A percentile compares a stretch with the other conserved stretches of the same genome.
Evolutionary conservation across 1,140 invertebrate genomes (phyloP).

Genomic region (Steinernema khuongi): DNA sequence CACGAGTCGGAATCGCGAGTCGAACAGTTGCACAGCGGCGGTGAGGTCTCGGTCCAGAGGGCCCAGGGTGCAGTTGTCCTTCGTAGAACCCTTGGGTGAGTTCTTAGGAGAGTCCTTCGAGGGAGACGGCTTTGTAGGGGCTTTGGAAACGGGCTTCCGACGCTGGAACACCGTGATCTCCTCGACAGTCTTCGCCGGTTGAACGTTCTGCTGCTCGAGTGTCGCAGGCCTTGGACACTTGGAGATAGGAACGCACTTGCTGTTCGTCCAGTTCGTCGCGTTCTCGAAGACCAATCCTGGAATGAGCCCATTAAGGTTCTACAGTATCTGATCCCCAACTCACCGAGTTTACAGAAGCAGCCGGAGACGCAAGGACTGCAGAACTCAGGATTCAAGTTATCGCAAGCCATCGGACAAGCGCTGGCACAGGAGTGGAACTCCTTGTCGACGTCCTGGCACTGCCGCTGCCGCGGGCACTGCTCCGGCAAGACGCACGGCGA

Average conservation of each 20-base stretch:
- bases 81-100: not conserved
- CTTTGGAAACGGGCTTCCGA: not conserved
- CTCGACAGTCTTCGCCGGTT: not conserved
- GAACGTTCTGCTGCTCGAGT: not conserved
- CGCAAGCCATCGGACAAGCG: not conserved
- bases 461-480: not conserved
- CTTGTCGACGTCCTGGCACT: not conserved
- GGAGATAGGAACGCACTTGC: not conserved
- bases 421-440: not conserved
- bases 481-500: not conserved
- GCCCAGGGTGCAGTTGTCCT: not conserved
- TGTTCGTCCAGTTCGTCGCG: not conserved
- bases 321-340: not conserved
- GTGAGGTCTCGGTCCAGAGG: not conserved
- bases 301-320: not conserved
- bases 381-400: not conserved
- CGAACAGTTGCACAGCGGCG: constrained; percentile 2
- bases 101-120: not conserved
- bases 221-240: not conserved
- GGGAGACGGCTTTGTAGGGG: not conserved
- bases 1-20: not conserved
- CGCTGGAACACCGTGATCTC: constrained; percentile 8
- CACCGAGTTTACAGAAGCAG: not conserved
- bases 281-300: constrained; percentile 4
- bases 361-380: not conserved